Evolutionary conservation across 2,888 invertebrate genomes (phyloP).

Genomic region (Aphidoletes aphidimyza): DNA sequence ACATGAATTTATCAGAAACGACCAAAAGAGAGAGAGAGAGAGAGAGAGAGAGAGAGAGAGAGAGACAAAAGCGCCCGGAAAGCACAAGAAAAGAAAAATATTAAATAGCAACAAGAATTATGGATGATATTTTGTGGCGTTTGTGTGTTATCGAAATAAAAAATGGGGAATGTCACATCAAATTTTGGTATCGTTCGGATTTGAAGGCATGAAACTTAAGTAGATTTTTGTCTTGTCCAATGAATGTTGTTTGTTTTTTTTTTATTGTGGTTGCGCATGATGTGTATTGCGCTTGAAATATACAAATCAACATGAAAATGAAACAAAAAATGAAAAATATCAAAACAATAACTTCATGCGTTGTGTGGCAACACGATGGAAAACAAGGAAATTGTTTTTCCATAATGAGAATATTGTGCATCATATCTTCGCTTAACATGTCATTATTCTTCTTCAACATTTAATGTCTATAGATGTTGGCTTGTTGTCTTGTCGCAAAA

Average conservation of each 20-base stretch:
- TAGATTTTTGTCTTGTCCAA: conserved; percentile 39
- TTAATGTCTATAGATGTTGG: conserved; percentile 13
- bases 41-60: background rate
- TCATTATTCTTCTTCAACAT: conserved; percentile 37
- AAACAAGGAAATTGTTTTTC: background rate
- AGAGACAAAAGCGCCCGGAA: background rate
- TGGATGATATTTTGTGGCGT: conserved; percentile 40
- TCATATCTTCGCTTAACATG: background rate
- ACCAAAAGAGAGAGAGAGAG: background rate
- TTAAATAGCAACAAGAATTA: conserved; percentile 16
- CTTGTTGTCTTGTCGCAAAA: background rate
- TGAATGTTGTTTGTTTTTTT: conserved; percentile 3
- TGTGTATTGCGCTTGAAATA: conserved; percentile 11
- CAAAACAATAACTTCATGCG: background rate
- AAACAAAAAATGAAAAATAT: background rate
- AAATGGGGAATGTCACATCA: conserved; percentile 37
- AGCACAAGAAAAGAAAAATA: background rate
- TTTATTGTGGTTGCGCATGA: no score
- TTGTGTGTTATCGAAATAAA: background rate
- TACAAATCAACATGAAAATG: background rate
- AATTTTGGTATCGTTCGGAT: conserved; percentile 30
- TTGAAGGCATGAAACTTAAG: background rate
- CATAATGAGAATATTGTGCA: background rate
- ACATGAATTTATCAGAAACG: conserved; percentile 21
- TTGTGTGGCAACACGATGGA: background rate